These are phyloP conservation scores for Tuta absoluta DNA, from an alignment of 2,888 invertebrate genomes.

Conservation along the genomic window DNA sequence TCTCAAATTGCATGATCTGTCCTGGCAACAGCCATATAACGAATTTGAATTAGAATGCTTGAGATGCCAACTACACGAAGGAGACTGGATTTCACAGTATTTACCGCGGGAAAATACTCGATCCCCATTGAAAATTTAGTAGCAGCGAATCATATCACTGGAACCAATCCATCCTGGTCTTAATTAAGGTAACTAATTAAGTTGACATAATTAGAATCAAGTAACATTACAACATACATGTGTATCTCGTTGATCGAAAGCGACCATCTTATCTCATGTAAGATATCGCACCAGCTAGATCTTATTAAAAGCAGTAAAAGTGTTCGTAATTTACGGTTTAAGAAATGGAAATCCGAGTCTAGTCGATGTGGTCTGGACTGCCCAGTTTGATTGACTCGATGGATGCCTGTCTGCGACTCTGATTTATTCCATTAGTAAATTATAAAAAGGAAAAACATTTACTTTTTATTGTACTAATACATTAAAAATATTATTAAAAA, in stretches of 20 bases:
- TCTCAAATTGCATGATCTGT: no score
- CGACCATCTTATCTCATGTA: not conserved
- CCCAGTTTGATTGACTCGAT: constrained; percentile 22
- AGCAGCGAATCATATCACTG: no score
- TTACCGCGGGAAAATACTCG: no score
- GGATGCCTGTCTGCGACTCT: not conserved
- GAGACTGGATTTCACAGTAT: no score
- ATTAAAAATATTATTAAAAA: not conserved
- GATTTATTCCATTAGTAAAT: not conserved
- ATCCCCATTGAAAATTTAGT: no score
- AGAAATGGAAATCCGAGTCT: constrained; percentile 12
- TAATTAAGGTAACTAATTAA: not conserved
- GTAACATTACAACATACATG: not conserved
- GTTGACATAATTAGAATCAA: not conserved
- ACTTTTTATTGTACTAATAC: not conserved
- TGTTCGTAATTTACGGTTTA: constrained; percentile 17
- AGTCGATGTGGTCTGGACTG: not conserved
- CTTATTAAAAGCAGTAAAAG: no score
- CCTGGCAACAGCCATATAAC: no score
- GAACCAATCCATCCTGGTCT: no score
- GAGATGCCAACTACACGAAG: no score
- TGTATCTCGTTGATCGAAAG: constrained; percentile 13
- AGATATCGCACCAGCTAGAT: constrained; percentile 5
- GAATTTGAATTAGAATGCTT: no score
- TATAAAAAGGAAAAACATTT: not conserved